Evolutionary conservation across 2,888 invertebrate species (phyloP).

Genomic region (Drosophila barbarae): DNA sequence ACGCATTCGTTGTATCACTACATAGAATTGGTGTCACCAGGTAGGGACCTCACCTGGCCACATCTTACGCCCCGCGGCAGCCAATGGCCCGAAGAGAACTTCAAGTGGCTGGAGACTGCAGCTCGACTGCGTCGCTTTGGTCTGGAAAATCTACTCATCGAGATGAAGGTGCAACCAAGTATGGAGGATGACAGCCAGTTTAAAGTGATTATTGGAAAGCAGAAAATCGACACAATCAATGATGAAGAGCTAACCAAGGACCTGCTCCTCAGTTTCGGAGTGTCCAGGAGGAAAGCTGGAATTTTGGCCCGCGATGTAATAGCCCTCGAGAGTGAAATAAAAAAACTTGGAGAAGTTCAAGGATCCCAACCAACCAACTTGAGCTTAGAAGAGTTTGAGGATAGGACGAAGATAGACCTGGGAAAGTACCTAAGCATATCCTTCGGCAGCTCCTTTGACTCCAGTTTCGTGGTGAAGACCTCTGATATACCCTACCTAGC

Average conservation of each 20-base stretch:
- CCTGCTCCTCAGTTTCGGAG: background rate
- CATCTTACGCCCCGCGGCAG: background rate
- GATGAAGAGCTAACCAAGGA: background rate
- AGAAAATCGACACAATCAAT: background rate
- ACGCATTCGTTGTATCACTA: background rate
- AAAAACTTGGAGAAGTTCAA: background rate
- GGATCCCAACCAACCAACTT: background rate
- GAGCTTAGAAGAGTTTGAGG: background rate
- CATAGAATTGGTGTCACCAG: background rate
- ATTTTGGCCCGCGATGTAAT: background rate
- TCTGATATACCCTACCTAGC: background rate
- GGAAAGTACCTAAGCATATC: background rate
- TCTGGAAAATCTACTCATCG: background rate
- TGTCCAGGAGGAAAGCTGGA: background rate
- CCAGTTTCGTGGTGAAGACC: background rate
- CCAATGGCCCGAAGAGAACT: background rate
- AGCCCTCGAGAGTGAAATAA: background rate
- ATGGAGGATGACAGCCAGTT: background rate
- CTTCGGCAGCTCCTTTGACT: background rate
- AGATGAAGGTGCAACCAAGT: background rate
- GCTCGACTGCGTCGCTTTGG: background rate
- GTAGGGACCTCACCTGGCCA: background rate
- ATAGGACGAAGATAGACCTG: background rate
- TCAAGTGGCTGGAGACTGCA: constrained; percentile 1
- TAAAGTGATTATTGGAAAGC: background rate